These are phyloP conservation scores for Erebia aethiops DNA, from an alignment of 2,888 invertebrate genomes.

Conservation along the genomic window DNA sequence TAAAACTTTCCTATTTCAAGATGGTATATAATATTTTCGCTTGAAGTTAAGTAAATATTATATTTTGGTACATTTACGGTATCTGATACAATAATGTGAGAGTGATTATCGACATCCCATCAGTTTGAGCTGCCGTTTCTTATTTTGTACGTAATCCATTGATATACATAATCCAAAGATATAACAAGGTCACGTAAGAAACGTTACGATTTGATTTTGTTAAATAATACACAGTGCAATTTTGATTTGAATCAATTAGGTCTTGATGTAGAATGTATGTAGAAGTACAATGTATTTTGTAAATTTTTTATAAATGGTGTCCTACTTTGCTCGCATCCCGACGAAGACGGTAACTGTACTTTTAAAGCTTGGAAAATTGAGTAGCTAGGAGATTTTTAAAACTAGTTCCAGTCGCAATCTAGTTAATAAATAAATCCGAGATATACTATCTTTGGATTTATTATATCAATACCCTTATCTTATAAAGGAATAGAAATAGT, in stretches of 20 bases:
- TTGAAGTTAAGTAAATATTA: conserved; percentile 15
- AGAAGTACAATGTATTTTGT: too few relatives aligned
- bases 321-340: too few relatives aligned
- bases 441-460: background rate
- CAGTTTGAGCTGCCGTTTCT: background rate
- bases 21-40: conserved; percentile 1
- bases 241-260: too few relatives aligned
- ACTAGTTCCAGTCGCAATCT: background rate
- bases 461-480: conserved; percentile 5
- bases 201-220: background rate
- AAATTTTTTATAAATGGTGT: too few relatives aligned
- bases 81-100: background rate
- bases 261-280: too few relatives aligned
- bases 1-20: background rate
- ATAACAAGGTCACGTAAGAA: background rate
- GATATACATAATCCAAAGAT: conserved; percentile 9
- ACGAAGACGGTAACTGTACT: too few relatives aligned
- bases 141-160: background rate
- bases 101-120: conserved; percentile 7
- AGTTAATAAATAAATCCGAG: background rate
- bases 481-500: conserved; percentile 1
- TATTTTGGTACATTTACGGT: conserved; percentile 11
- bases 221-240: too few relatives aligned
- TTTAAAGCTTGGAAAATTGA: too few relatives aligned
- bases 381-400: too few relatives aligned